These are phyloP conservation scores for Drosophila affinis DNA, from an alignment of 2,888 invertebrate genomes.

Conservation along the genomic window DNA sequence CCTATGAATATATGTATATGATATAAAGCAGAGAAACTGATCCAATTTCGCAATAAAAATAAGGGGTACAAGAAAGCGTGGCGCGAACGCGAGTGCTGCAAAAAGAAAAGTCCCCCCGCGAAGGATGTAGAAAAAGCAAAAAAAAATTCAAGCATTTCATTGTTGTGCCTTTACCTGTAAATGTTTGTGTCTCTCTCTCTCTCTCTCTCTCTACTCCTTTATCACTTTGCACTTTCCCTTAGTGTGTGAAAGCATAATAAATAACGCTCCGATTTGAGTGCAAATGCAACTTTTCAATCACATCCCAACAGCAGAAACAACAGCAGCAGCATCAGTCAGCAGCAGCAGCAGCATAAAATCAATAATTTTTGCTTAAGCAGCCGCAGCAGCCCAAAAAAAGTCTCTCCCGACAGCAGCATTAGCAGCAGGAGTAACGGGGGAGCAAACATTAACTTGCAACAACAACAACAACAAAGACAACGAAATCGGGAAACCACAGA, in stretches of 20 bases:
- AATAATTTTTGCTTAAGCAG: constrained; percentile 75
- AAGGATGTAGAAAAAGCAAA: constrained; percentile 62
- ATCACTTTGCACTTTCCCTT: neutral
- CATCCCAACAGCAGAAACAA: constrained; percentile 17
- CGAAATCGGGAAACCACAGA: constrained; percentile 25
- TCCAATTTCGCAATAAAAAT: constrained; percentile 18
- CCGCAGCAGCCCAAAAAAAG: constrained; percentile 59
- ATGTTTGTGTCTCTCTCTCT: constrained; percentile 32
- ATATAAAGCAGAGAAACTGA: constrained; percentile 11
- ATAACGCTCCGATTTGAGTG: neutral
- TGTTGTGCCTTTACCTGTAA: constrained; percentile 64
- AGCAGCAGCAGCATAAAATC: constrained; percentile 65
- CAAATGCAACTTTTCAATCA: neutral
- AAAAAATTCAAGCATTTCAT: constrained; percentile 61
- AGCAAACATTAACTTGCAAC: constrained; percentile 64
- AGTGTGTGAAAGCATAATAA: neutral
- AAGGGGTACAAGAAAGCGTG: constrained; percentile 42
- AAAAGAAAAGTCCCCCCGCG: constrained; percentile 29
- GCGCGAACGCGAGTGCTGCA: constrained; percentile 68
- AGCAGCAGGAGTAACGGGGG: constrained; percentile 25
- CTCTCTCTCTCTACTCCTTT: neutral
- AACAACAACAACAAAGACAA: constrained; percentile 46
- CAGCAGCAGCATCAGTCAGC: constrained; percentile 25
- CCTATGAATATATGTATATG: constrained; percentile 19
- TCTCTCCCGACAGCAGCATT: constrained; percentile 55